Percentiles rank a stretch among this genome's conserved stretches.
phyloP scores from a whole-genome alignment of 2,113 vertebrate genomes.

The Myotis lucifugus region DNA sequence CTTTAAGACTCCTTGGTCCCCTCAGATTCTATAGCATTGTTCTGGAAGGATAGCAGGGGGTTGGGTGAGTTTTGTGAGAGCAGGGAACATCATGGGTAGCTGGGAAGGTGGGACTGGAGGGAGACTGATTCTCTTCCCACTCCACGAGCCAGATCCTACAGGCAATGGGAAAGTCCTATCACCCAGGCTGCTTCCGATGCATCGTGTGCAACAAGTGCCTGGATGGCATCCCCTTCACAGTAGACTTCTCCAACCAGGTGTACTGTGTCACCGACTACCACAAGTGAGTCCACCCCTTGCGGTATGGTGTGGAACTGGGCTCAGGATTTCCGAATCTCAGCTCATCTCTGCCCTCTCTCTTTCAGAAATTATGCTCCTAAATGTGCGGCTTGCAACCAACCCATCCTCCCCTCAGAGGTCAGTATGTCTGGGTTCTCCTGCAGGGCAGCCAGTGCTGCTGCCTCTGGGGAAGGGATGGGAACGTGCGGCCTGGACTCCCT shows the following conservation, averaged over 20 bases:
- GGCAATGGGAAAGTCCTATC: conserved; percentile 92
- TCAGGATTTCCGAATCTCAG: neutral
- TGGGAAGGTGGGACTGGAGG: neutral
- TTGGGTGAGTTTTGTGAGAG: neutral
- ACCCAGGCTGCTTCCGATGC: conserved; percentile 92
- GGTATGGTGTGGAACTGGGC: neutral
- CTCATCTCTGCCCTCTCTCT: conserved; percentile 47
- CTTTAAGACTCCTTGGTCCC: neutral
- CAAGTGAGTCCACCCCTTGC: conserved; percentile 80
- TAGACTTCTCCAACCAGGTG: conserved; percentile 92
- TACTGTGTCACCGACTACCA: conserved; percentile 94
- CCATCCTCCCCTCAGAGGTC: conserved; percentile 92
- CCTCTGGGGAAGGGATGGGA: conserved; percentile 37
- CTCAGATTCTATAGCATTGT: neutral
- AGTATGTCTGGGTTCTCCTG: conserved; percentile 80
- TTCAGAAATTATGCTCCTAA: conserved; percentile 92
- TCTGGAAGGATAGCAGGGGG: neutral
- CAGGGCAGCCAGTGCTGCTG: conserved; percentile 15
- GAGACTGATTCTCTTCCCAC: conserved; percentile 16
- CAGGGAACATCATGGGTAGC: neutral
- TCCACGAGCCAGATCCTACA: conserved; percentile 87
- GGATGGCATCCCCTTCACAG: conserved; percentile 92
- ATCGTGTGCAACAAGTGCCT: conserved; percentile 91
- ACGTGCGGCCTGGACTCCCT: conserved; percentile 24
- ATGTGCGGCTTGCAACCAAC: conserved; percentile 92